Base-by-base conservation (phyloP, 2,113 vertebrate species). In the Pedetes capensis region DNA sequence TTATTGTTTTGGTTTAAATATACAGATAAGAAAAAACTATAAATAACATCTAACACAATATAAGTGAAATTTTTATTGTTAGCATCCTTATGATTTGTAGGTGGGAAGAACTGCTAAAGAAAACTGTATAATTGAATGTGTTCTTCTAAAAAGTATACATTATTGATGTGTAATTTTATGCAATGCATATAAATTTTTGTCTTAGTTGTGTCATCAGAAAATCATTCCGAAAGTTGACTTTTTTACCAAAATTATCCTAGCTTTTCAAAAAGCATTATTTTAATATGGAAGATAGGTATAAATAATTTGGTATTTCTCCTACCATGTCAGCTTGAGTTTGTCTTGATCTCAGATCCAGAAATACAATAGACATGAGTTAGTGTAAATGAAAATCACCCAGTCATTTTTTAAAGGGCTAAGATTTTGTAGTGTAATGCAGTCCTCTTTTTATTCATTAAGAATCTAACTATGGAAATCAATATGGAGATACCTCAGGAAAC, bases 221-320 rank as follows among this genome's bases (percentile, higher is more conserved):
- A 47, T 90, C 4, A 42, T 96, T 94, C 57, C 2, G 84, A 81
- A 86, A 68, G 51, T 11, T 84, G 13, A 8, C 0, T 0, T 47
- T 91, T 96, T 94, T 49, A 10, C 9, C 1, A 79, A 89, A 68
- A 64, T 91, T 90, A 3, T 93, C 14, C 27, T 42, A 85, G 53
- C 55, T 96, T 95, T 96, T 93, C 17, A 79, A 85, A 80, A 72
- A 78, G 44, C 57, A 93, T 89, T 18, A 91, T 20, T 3, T 84
- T 94, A 82, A 32, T 49, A 32, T 72, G 23, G 49, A 91, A 97
- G 87, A 87, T n/a, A 74, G 37, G 20, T 64, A 86, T 94, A 83
- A 72, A 27, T 2, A 80, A 91, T 85, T 94, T 96, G 79, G 34
- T 84, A 84, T 85, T 89, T 93, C 22, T 82, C 29, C 8, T 25